Evolutionary conservation across 1,140 invertebrate species (phyloP), one percentile per base, ranked within the genome.

Genomic region (Drosophila sucinea): DNA sequence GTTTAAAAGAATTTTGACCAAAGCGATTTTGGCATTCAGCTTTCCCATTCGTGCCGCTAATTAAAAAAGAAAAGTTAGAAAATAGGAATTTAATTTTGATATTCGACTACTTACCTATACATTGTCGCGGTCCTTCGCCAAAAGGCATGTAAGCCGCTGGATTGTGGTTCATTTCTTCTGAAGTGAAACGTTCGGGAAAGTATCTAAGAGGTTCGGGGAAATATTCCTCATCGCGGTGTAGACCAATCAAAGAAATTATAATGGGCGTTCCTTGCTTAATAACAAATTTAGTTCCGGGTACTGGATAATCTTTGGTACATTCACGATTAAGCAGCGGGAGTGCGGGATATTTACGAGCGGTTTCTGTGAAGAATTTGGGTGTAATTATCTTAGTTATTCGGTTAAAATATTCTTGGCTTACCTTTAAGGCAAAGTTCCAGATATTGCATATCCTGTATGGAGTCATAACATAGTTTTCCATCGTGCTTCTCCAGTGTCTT

Each of bases 171-270:
- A 90, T 92, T 23, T 92, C 91, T n/a, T 92, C 92, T n/a, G 93
- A 93, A 3, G 92, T 76, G 82, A 94, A 95, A 51, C 95, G 91
- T 65, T 95, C 94, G 1, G 95, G 95, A 80, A 95, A 92, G 85
- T 95, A 95, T n/a, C 86, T 87, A 2, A 95, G 90, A 1, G 96
- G 95, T 65, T 96, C 91, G 3, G 95, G 94, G 86, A 94, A 96
- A 70, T 93, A 93, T 68, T 94, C 83, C 2, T 92, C 79, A 86
- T 96, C 94, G 3, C 90, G 79, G 17, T 94, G 93, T 8, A 94
- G 58, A 35, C 90, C 93, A 1, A 90, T 38, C 1, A 92, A 27
- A 0, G 93, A 91, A 35, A 94, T 87, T 0, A 92, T 47, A 17
- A 94, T 78, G 3, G 81, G 77, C 0, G 92, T 93, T 2, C 93